phyloP scores from a whole-genome alignment of 1,140 invertebrate genomes.

The Apis mellifera region DNA sequence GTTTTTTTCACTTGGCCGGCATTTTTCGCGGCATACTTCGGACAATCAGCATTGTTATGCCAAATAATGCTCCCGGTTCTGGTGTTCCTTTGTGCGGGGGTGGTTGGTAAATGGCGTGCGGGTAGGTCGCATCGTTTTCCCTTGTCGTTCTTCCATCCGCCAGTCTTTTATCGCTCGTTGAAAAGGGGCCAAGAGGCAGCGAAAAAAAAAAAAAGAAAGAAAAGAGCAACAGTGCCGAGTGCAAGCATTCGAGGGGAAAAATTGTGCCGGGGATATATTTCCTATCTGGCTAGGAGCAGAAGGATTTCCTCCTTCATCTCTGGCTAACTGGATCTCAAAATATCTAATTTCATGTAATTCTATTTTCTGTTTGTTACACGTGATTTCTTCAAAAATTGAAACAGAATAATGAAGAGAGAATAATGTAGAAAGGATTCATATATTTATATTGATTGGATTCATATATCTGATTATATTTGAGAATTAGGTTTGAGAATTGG shows the following conservation, averaged over 20 bases:
- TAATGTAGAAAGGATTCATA: too few species aligned
- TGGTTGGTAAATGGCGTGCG: not conserved
- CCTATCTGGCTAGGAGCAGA: not conserved
- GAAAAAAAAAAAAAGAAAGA: not conserved
- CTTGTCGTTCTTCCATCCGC: not conserved
- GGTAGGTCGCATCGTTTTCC: not conserved
- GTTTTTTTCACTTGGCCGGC: not conserved
- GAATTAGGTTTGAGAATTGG: too few species aligned
- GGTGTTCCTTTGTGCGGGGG: not conserved
- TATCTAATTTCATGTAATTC: too few species aligned
- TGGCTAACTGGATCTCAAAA: too few species aligned
- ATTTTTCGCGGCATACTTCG: not conserved
- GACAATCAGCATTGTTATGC: not conserved
- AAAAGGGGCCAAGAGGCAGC: not conserved
- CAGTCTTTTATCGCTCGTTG: slow-evolving; percentile 15
- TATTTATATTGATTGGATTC: too few species aligned
- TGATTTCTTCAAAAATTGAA: too few species aligned
- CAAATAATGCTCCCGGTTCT: not conserved
- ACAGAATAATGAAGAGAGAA: too few species aligned
- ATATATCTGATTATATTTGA: too few species aligned
- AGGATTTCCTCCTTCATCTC: too few species aligned
- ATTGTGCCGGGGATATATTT: not conserved
- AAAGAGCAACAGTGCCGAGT: slow-evolving; percentile 3
- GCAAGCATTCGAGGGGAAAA: not conserved
- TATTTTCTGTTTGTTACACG: too few species aligned